These are phyloP conservation scores for Plusia festucae DNA, from an alignment of 2,888 invertebrate species.

Conservation along the genomic window DNA sequence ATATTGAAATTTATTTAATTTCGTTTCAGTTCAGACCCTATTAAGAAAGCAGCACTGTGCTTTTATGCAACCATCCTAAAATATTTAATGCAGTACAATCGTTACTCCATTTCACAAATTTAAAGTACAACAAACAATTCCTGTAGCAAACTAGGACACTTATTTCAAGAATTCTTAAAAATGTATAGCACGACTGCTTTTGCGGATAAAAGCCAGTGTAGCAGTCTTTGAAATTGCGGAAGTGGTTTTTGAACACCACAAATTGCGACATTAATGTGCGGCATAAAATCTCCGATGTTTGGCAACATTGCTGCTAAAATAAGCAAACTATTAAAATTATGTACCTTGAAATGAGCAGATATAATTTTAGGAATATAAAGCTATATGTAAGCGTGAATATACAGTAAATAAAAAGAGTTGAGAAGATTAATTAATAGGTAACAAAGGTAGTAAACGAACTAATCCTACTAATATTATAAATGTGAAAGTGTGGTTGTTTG, in stretches of 20 bases:
- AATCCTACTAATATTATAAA: too few relatives aligned
- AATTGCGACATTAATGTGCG: slow-evolving; percentile 27
- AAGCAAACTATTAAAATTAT: slow-evolving; percentile 1
- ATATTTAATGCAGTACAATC: background rate
- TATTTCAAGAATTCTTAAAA: slow-evolving; percentile 26
- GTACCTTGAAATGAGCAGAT: background rate
- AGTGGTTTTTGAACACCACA: slow-evolving; percentile 24
- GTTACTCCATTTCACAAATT: background rate
- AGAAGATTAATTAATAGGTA: too few relatives aligned
- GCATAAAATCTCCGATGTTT: slow-evolving; percentile 12
- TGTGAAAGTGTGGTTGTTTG: too few relatives aligned
- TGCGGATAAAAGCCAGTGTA: slow-evolving; percentile 15
- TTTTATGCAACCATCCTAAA: slow-evolving; percentile 7
- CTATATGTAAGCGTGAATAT: background rate
- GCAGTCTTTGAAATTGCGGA: slow-evolving; percentile 30
- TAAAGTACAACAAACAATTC: background rate
- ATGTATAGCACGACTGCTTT: slow-evolving; percentile 23
- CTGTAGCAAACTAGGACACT: slow-evolving; percentile 17
- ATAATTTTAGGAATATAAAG: background rate
- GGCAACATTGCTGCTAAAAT: slow-evolving; percentile 10
- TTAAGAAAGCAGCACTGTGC: background rate
- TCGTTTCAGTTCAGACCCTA: too few relatives aligned
- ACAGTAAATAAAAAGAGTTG: background rate
- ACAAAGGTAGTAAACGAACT: too few relatives aligned
- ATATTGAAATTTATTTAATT: too few relatives aligned